phyloP scores from a whole-genome alignment of 2,113 vertebrate species.

The Bungarus multicinctus region DNA sequence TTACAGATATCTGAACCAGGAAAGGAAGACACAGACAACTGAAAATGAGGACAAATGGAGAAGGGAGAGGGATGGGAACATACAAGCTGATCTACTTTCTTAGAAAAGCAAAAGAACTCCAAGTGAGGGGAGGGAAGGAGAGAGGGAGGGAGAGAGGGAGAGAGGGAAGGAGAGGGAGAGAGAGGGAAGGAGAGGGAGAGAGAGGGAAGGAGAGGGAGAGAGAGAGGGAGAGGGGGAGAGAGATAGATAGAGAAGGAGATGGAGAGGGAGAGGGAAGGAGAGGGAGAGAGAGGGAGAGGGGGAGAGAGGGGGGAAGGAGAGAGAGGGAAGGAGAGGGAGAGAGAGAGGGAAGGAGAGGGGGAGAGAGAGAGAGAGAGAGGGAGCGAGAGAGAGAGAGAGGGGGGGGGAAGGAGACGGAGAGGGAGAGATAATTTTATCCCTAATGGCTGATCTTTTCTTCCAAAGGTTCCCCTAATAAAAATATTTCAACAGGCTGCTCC shows the following conservation, averaged over 20 bases:
- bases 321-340: no score
- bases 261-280: no score
- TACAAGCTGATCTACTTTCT: not conserved
- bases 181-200: accelerated
- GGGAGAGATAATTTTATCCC: not conserved
- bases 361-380: no score
- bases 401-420: accelerated
- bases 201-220: accelerated
- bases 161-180: no score
- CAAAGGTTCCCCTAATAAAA: not conserved
- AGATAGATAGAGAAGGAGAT: no score
- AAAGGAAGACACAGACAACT: not conserved
- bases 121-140: not conserved
- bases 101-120: not conserved
- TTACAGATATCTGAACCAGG: not conserved
- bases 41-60: not conserved
- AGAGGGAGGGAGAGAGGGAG: no score
- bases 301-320: no score
- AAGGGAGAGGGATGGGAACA: not conserved
- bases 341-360: accelerated
- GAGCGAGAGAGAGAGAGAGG: no score
- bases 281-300: no score
- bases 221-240: no score
- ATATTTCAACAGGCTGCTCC: not conserved
- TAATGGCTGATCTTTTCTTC: not conserved